Evolutionary conservation across 2,888 invertebrate species (phyloP), one percentile per base, ranked within the genome.

Genomic region (Polietes domitor): DNA sequence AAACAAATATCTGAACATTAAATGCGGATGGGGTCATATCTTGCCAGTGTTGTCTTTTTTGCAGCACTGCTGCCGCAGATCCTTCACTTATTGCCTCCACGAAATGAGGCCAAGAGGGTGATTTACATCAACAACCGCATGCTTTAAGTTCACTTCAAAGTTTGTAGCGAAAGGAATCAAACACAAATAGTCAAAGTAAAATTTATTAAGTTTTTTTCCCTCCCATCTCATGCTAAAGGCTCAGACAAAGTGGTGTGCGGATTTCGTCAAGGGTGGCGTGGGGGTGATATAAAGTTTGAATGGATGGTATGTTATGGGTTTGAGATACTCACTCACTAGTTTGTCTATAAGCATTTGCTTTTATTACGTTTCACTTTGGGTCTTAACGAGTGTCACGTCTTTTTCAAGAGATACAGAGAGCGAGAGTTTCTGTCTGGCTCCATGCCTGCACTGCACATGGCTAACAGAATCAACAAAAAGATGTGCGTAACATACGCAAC

Each of bases 21-120:
- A 77, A 74, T 80, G 80, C 77, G 77, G 43, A 68, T 41, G 77
- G 41, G 83, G 80, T 77, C 83, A 80, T 80, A 80, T 73, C 68
- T 80, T 68, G 24, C 55, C 32, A 47, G 61, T 70, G 17, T 63
- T n/a, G 47, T 50, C 12, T 21, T 77, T 37, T 61, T 74, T 74
- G 17, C 70, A 61, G 73, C 73, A 24, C 53, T 76, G 17, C 19
- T 10, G 28, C 50, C 47, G 21, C 50, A 65, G 68, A 63, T 50
- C 70, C 74, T 77, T 73, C 55, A 19, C 37, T 73, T 79, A 32
- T 28, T 28, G 72, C 7, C 75, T 55, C 41, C 24, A 65, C n/a
- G 58, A 80, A 82, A 73, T 73, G 77, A 77, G 77, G 76, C 75
- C 83, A 85, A 72, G 81, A 84, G 86, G 85, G 82, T 85, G 85